Conservation (phyloP, 2,113 vertebrate species). For the Istiophorus platypterus region DNA sequence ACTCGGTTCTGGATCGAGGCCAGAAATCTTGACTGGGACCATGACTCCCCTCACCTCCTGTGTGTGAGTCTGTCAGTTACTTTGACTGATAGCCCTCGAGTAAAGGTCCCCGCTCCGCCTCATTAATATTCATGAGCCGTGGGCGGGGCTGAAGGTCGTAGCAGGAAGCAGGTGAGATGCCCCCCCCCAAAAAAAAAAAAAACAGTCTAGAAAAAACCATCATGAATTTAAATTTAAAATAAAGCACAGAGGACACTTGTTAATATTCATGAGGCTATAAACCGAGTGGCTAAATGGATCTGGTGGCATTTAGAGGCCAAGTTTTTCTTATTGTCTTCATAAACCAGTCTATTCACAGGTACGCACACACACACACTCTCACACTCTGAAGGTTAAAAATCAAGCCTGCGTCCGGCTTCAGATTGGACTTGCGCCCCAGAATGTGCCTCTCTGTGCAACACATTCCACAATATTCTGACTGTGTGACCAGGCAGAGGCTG, state of each 20-base stretch:
- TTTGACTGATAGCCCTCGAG: slow-evolving; percentile 45
- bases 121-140: slow-evolving; percentile 61
- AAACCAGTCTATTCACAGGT: slow-evolving; percentile 8
- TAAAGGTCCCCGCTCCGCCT: slow-evolving; percentile 32
- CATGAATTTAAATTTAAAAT: slow-evolving; percentile 69
- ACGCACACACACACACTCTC: slow-evolving; percentile 17
- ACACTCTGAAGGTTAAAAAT: slow-evolving; percentile 24
- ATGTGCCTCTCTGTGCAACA: background rate
- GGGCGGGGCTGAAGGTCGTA: slow-evolving; percentile 52
- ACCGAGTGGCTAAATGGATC: slow-evolving; percentile 2
- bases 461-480: no score
- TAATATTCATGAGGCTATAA: slow-evolving; percentile 64
- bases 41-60: background rate
- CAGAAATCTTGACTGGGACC: background rate
- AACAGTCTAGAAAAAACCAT: no score
- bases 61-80: background rate
- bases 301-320: slow-evolving; percentile 43
- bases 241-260: slow-evolving; percentile 23
- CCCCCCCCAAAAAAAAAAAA: background rate
- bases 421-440: slow-evolving; percentile 13
- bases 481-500: no score
- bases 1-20: no score
- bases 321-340: slow-evolving; percentile 33
- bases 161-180: slow-evolving; percentile 43
- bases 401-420: background rate